Evolutionary conservation across 1,140 invertebrate genomes (phyloP), one percentile per base, ranked within the genome.

Genomic region (Trinorchestia longiramus): DNA sequence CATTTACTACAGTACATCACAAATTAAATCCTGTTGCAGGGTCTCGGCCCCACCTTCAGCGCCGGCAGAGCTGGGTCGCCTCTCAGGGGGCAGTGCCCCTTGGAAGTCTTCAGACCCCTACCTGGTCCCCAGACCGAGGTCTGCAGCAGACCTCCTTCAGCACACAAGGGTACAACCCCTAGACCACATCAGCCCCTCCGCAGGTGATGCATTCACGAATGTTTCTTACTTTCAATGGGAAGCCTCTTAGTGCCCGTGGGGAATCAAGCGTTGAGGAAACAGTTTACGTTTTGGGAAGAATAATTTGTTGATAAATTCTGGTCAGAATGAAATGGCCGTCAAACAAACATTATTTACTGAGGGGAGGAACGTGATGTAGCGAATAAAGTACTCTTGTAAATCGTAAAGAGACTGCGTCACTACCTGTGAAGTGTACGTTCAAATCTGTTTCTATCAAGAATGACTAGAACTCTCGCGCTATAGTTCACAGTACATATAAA

Each of bases 91-190:
- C 44, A 19, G 36, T 47, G 43, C 92, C 44, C 41, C 43, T 47
- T 94, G 44, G 43, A 45, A 40, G 92, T 11, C 43, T 94, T 11
- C 43, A 94, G 92, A 94, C 92, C 19, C 92, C 43, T 43, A 90
- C 41, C 88, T 3, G 4, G 88, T 90, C 88, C 36, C 44, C 92
- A 45, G 92, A n/a, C 92, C 92, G 8, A 6, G 44, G 92, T 94
- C 92, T 40, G 92, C 92, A 0, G 92, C 92, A 94, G 92, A 94
- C 92, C 43, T 94, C 92, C 92, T 94, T 47, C 92, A 94, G 40
- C 92, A 94, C 41, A 94, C 92, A 6, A 8, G 44, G 15, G 92
- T 94, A 94, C 92, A 94, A 45, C 92, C 92, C 40, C 17, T 94
- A 94, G 92, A 94, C 92, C 41, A 94, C 88, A 90, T 90, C 88